Percentiles rank a stretch among this genome's conserved stretches.
These are phyloP conservation scores for Eurypyga helias DNA, from an alignment of 2,113 vertebrate species.

Conservation along the genomic window DNA sequence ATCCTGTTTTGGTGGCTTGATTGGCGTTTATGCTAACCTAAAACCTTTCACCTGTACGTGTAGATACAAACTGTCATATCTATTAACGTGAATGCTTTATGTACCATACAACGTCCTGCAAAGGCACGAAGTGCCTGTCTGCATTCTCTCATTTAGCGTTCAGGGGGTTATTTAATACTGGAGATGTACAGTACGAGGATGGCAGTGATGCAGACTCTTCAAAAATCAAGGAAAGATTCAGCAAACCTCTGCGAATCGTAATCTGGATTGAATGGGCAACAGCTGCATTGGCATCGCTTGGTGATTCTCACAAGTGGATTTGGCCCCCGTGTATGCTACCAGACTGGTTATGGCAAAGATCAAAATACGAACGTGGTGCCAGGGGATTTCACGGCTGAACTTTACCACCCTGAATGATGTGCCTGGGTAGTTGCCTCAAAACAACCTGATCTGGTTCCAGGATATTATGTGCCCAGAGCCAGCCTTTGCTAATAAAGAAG, in stretches of 20 bases:
- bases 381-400: background rate
- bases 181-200: background rate
- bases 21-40: background rate
- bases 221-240: background rate
- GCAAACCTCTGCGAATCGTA: background rate
- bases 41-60: rapidly evolving
- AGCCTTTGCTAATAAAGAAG: background rate
- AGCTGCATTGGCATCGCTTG: background rate
- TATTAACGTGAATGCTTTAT: rapidly evolving
- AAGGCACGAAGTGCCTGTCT: background rate
- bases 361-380: background rate
- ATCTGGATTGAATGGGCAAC: background rate
- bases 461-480: background rate
- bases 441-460: background rate
- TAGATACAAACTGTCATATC: background rate
- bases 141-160: background rate
- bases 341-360: background rate
- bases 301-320: background rate
- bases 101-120: background rate
- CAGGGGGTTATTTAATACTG: background rate
- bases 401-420: background rate
- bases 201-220: background rate
- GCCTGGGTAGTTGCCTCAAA: background rate
- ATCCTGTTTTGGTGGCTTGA: background rate
- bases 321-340: background rate